These are phyloP conservation scores for Thera britannica DNA, from an alignment of 2,888 invertebrate species.

Conservation along the genomic window DNA sequence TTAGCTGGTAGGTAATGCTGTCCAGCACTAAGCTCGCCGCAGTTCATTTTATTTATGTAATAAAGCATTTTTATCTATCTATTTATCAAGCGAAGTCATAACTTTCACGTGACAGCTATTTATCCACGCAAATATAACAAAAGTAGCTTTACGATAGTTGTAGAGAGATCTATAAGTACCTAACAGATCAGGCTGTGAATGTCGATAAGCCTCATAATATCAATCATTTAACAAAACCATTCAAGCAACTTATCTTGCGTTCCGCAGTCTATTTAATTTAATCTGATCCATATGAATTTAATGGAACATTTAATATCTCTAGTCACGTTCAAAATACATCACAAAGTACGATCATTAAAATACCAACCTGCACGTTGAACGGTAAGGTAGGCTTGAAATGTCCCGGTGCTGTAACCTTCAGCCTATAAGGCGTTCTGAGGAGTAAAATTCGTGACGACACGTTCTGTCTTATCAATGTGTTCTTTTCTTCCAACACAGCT, in stretches of 20 bases:
- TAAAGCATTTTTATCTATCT: too few relatives aligned
- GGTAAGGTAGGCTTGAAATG: slow-evolving; percentile 95
- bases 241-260: neutral
- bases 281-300: neutral
- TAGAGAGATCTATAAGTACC: too few relatives aligned
- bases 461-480: slow-evolving; percentile 94
- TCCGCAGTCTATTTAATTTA: neutral
- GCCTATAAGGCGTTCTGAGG: slow-evolving; percentile 78
- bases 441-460: slow-evolving; percentile 87
- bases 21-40: too few relatives aligned
- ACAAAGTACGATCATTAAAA: slow-evolving; percentile 28
- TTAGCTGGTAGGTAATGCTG: too few relatives aligned
- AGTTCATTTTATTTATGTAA: too few relatives aligned
- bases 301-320: slow-evolving; percentile 7
- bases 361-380: slow-evolving; percentile 88
- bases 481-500: slow-evolving; percentile 95
- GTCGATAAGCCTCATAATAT: neutral
- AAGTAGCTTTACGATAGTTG: too few relatives aligned
- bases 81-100: too few relatives aligned
- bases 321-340: slow-evolving; percentile 29
- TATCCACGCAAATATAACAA: too few relatives aligned
- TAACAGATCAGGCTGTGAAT: too few relatives aligned
- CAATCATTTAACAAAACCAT: neutral
- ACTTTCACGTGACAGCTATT: too few relatives aligned
- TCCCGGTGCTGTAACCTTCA: slow-evolving; percentile 93